A percentile compares a stretch with the other conserved stretches of the same genome.
These are phyloP conservation scores for Hippotragus niger DNA, from an alignment of 2,113 vertebrate species.

Conservation along the genomic window DNA sequence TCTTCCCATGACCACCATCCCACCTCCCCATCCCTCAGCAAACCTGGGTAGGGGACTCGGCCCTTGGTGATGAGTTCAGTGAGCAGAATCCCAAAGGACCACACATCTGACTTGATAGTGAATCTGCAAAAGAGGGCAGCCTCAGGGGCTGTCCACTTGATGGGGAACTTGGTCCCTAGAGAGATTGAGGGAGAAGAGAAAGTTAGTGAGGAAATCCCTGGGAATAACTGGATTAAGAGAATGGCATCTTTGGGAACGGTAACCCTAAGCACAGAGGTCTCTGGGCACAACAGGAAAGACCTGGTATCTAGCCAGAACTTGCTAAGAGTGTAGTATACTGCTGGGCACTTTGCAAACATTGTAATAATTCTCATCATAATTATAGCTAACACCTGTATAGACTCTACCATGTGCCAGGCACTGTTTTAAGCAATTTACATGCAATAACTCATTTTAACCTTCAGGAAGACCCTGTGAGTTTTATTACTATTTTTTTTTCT, in stretches of 20 bases:
- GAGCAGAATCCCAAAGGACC: slow-evolving; percentile 97
- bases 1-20: neutral
- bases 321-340: neutral
- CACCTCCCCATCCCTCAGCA: neutral
- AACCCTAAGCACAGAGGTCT: neutral
- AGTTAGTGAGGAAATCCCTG: neutral
- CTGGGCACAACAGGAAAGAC: neutral
- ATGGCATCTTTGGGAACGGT: neutral
- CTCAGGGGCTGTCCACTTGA: slow-evolving; percentile 98
- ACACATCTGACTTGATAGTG: slow-evolving; percentile 98
- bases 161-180: slow-evolving; percentile 95
- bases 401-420: neutral
- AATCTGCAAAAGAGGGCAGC: slow-evolving; percentile 95
- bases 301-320: neutral
- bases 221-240: neutral
- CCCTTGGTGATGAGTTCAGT: slow-evolving; percentile 98
- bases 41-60: slow-evolving; percentile 98
- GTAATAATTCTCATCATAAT: neutral
- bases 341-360: neutral
- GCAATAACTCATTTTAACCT: neutral
- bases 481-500: neutral
- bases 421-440: neutral
- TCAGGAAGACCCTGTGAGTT: neutral
- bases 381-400: neutral
- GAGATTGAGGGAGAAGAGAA: neutral